Conservation (phyloP, 2,113 vertebrate genomes). For the Salvelinus alpinus region DNA sequence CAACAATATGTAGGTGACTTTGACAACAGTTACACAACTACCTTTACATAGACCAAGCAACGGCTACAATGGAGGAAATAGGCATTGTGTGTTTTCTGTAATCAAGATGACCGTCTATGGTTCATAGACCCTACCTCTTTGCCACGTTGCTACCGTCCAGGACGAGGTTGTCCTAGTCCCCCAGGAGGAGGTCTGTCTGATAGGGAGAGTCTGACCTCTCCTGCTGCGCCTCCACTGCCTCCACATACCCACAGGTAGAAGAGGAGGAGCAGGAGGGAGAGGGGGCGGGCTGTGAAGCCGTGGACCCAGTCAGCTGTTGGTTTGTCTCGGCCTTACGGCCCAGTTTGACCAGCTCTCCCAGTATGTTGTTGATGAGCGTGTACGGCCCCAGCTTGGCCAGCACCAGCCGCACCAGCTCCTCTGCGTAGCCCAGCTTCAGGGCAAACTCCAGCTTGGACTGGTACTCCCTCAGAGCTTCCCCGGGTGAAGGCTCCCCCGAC, state of each 20-base stretch:
- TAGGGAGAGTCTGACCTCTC: constrained; percentile 83
- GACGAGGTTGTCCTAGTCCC: constrained; percentile 93
- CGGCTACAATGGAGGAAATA: neutral
- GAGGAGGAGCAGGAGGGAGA: constrained; percentile 67
- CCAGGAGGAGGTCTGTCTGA: constrained; percentile 70
- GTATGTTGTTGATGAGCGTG: constrained; percentile 95
- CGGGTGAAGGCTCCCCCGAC: constrained; percentile 64
- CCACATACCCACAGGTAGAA: constrained; percentile 74
- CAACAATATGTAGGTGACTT: neutral
- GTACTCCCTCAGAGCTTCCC: constrained; percentile 75
- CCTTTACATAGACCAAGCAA: neutral
- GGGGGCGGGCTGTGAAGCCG: constrained; percentile 74
- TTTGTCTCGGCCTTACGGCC: constrained; percentile 85
- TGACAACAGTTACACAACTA: neutral
- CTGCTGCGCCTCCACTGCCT: constrained; percentile 78
- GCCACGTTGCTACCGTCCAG: constrained; percentile 97
- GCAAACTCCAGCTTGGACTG: constrained; percentile 97
- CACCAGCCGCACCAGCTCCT: constrained; percentile 92
- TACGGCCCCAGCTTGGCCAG: constrained; percentile 92
- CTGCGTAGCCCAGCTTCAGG: constrained; percentile 94
- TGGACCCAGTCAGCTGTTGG: constrained; percentile 73
- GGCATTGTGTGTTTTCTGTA: neutral
- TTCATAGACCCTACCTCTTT: constrained; percentile 84
- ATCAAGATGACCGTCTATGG: neutral
- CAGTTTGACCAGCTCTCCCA: constrained; percentile 96